These are phyloP conservation scores for Agonopterix alstromeriana DNA, from an alignment of 2,888 invertebrate species.

Conservation along the genomic window DNA sequence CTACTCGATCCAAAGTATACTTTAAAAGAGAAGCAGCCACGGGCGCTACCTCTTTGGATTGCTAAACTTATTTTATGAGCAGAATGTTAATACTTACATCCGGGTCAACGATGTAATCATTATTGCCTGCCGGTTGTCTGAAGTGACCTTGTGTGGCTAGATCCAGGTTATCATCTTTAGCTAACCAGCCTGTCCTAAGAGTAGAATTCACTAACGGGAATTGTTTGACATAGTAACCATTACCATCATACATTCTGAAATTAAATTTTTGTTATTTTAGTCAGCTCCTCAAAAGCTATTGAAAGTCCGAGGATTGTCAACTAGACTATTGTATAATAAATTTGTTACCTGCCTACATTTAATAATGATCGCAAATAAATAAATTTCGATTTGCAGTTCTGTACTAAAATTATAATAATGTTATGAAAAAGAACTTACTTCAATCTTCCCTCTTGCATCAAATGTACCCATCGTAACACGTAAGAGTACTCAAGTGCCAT, in stretches of 20 bases:
- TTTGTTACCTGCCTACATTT: too few relatives aligned
- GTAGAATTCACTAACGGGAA: conserved; percentile 29
- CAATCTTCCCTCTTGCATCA: conserved; percentile 28
- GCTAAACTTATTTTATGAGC: too few relatives aligned
- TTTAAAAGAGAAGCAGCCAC: too few relatives aligned
- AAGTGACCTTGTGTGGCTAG: conserved; percentile 27
- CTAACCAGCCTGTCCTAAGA: conserved; percentile 24
- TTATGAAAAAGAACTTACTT: conserved; percentile 13
- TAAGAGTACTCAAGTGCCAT: conserved; percentile 27
- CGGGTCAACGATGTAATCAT: conserved; percentile 1
- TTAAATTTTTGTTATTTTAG: neutral
- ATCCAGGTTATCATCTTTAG: conserved; percentile 22
- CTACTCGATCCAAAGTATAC: too few relatives aligned
- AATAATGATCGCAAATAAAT: too few relatives aligned
- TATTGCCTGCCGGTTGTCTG: conserved; percentile 23
- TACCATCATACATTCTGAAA: conserved; percentile 28
- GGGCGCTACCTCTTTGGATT: too few relatives aligned
- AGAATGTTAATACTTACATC: neutral
- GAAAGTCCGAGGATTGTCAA: too few relatives aligned
- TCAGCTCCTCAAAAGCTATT: too few relatives aligned
- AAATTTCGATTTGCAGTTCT: too few relatives aligned
- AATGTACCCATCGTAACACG: conserved; percentile 32
- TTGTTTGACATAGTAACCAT: conserved; percentile 25
- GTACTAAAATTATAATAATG: too few relatives aligned
- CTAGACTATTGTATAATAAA: too few relatives aligned